phyloP scores from a whole-genome alignment of 2,888 invertebrate species.

The Zhengitettix transpicula region DNA sequence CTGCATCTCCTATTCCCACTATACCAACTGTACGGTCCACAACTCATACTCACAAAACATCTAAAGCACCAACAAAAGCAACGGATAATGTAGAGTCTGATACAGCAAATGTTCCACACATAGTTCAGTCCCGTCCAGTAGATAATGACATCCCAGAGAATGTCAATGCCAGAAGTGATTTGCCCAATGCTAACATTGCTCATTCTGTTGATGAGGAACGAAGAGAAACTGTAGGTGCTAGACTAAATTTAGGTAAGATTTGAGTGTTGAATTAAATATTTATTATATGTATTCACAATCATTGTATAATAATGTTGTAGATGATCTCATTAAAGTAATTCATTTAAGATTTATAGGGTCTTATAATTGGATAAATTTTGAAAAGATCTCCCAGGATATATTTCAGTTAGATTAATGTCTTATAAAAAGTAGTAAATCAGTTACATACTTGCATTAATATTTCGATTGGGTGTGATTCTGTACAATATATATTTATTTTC shows the following conservation, averaged over 20 bases:
- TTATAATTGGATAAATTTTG: no score
- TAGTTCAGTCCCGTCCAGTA: constrained; percentile 40
- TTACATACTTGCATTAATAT: no score
- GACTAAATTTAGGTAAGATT: constrained; percentile 48
- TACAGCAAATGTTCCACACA: background rate
- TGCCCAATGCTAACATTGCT: constrained; percentile 34
- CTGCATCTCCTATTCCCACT: background rate
- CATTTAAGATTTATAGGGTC: no score
- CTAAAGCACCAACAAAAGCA: background rate
- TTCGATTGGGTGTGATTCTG: no score
- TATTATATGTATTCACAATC: no score
- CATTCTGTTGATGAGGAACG: constrained; percentile 33
- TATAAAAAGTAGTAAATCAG: no score
- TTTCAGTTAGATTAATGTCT: no score
- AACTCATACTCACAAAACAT: background rate
- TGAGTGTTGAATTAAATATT: background rate
- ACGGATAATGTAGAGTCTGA: background rate
- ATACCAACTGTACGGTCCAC: no score
- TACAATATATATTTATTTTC: no score
- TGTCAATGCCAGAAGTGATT: constrained; percentile 22
- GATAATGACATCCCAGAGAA: constrained; percentile 53
- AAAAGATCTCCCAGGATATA: no score
- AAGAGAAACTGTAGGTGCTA: constrained; percentile 31
- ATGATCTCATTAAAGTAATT: no score
- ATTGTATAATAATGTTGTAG: no score